Percentiles rank a stretch among this genome's conserved stretches.
phyloP scores from a whole-genome alignment of 2,113 vertebrate genomes.

The Mobula hypostoma region DNA sequence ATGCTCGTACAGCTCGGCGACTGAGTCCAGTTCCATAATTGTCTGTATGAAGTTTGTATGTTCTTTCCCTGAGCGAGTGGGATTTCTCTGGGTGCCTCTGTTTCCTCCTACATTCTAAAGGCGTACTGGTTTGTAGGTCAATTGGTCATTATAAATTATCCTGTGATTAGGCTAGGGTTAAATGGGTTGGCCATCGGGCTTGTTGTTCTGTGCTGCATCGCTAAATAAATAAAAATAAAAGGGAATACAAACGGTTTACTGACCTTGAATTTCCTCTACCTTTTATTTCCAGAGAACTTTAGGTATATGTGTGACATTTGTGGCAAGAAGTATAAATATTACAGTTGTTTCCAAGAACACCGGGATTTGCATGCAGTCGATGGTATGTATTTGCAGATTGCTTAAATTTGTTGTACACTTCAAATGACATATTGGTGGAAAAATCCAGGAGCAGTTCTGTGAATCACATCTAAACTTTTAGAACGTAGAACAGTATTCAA shows the following conservation, averaged over 20 bases:
- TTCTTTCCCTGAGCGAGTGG: too few species aligned
- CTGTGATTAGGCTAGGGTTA: too few species aligned
- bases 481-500: too few species aligned
- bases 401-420: background rate
- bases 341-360: constrained; percentile 98
- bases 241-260: background rate
- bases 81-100: too few species aligned
- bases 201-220: too few species aligned
- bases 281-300: constrained; percentile 73
- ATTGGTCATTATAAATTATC: too few species aligned
- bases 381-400: constrained; percentile 62
- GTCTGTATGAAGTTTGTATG: too few species aligned
- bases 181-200: too few species aligned
- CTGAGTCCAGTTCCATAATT: too few species aligned
- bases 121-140: too few species aligned
- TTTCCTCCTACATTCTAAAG: too few species aligned
- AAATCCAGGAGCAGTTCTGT: background rate
- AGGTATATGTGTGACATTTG: constrained; percentile 97
- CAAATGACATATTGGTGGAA: background rate
- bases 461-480: background rate
- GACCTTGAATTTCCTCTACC: constrained; percentile 35
- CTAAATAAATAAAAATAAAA: background rate
- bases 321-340: constrained; percentile 98
- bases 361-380: constrained; percentile 93
- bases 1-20: too few species aligned